Conservation (phyloP, 2,888 invertebrate species). For the Drosophila anceps region DNA sequence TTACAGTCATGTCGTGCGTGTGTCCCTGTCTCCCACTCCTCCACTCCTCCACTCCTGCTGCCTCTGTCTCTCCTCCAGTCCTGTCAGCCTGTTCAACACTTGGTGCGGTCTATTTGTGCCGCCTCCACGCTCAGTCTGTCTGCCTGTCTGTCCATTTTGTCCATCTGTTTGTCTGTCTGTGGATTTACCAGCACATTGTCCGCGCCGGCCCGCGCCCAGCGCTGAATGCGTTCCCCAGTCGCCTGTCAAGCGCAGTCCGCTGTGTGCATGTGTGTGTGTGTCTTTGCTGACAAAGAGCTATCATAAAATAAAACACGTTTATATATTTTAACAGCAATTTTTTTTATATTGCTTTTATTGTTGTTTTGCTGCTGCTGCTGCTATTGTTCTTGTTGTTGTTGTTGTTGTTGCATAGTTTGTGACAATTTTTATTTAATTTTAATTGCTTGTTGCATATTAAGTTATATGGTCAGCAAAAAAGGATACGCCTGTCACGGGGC, state of each 20-base stretch:
- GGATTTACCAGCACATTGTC: slow-evolving; percentile 27
- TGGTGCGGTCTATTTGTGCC: slow-evolving; percentile 74
- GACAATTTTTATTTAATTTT: slow-evolving; percentile 77
- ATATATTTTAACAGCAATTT: slow-evolving; percentile 56
- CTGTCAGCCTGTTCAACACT: slow-evolving; percentile 57
- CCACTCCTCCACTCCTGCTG: background rate
- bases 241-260: slow-evolving; percentile 65
- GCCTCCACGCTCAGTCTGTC: slow-evolving; percentile 29
- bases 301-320: slow-evolving; percentile 79
- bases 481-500: slow-evolving; percentile 30
- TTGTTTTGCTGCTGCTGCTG: slow-evolving; percentile 41
- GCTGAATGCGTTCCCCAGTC: slow-evolving; percentile 38
- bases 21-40: slow-evolving; percentile 18
- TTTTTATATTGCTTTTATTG: slow-evolving; percentile 39
- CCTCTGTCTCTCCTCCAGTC: slow-evolving; percentile 2
- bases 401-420: slow-evolving; percentile 59
- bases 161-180: slow-evolving; percentile 24
- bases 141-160: slow-evolving; percentile 12
- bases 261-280: slow-evolving; percentile 9
- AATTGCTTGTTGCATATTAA: slow-evolving; percentile 76
- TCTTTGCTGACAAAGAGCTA: slow-evolving; percentile 74
- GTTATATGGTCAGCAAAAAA: slow-evolving; percentile 71
- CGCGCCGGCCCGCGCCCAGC: background rate
- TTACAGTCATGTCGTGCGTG: slow-evolving; percentile 80
- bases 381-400: slow-evolving; percentile 41